Base-by-base conservation (phyloP, 2,888 invertebrate species). In the Apocheima hispidaria region DNA sequence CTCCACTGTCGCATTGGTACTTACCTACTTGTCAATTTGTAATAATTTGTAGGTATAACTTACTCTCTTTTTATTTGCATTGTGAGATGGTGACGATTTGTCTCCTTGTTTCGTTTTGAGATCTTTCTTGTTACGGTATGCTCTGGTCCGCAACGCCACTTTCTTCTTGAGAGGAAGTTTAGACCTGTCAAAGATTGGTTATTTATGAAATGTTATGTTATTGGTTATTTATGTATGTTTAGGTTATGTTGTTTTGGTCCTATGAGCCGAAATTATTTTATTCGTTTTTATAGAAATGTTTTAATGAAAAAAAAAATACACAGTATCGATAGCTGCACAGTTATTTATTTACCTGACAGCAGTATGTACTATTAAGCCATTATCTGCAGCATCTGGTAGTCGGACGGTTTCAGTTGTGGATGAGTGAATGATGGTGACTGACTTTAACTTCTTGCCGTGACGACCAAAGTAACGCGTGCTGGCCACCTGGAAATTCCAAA, bases 351-450 rank as follows among this genome's bases (percentile, higher is more conserved):
- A 93, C 93, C 93, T 90, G 67, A 97, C 95, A 65, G 96, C 97
- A 56, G 96, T 97, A 79, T 98, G 97, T 2, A 98, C 96, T 66
- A 97, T 97, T 33, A 96, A 94, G 6, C 95, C 95, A 69, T 95
- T 94, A 69, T 95, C 96, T 70, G 95, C 94, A 66, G 96, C 95
- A 65, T 96, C 96, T 64, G 97, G 97, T 71, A 97, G 91, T 23
- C 97, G 95, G 68, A 97, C 97, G 68, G 97, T 97, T 92, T 97
- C 97, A 63, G 97, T 97, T 60, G 97, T 96, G 72, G 97, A 96
- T 82, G 96, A 97, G 94, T 97, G 97, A 80, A 97, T 96, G 84
- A 97, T 97, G 75, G 97, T 97, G 73, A 97, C 95, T 18, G 96
- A 96, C 88, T 97, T 97, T 77, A 97, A 93, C 88, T 97, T 97